Percentiles rank a stretch among this genome's conserved stretches.
phyloP scores from a whole-genome alignment of 2,113 vertebrate genomes.

The Brachirus orientalis region DNA sequence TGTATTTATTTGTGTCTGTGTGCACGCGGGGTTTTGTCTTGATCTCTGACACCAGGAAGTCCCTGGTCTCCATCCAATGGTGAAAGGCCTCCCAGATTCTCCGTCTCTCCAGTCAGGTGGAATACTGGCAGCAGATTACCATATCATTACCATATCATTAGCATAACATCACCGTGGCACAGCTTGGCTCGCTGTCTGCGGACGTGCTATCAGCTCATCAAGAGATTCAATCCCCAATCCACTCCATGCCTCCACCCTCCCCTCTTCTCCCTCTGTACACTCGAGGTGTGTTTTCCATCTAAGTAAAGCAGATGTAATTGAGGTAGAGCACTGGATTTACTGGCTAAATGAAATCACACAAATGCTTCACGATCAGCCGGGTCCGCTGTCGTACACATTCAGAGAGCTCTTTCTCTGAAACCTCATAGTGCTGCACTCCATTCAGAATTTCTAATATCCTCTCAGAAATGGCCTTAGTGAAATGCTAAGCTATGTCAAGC shows the following conservation, averaged over 20 bases:
- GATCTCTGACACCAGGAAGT: slow-evolving; percentile 76
- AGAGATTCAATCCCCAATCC: slow-evolving; percentile 74
- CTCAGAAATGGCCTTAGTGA: slow-evolving; percentile 66
- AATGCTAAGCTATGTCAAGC: slow-evolving; percentile 69
- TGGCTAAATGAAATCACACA: slow-evolving; percentile 77
- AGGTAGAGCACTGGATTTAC: slow-evolving; percentile 75
- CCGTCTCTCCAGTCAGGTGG: slow-evolving; percentile 76
- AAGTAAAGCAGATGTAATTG: slow-evolving; percentile 79
- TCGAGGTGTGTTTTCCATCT: slow-evolving; percentile 72
- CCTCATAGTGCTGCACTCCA: slow-evolving; percentile 39
- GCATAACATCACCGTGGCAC: slow-evolving; percentile 78
- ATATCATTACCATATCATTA: slow-evolving; percentile 83
- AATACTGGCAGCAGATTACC: slow-evolving; percentile 82
- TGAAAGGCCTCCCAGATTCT: slow-evolving; percentile 76
- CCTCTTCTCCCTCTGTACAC: slow-evolving; percentile 44
- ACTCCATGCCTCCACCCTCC: slow-evolving; percentile 32
- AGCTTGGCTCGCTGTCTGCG: slow-evolving; percentile 76
- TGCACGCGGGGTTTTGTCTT: slow-evolving; percentile 36
- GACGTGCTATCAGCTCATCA: slow-evolving; percentile 79
- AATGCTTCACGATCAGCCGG: slow-evolving; percentile 61
- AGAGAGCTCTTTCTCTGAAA: slow-evolving; percentile 52
- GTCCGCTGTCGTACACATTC: slow-evolving; percentile 60
- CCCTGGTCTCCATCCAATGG: slow-evolving; percentile 79
- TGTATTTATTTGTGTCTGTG: neutral
- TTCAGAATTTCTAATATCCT: slow-evolving; percentile 68